Conservation (phyloP, 2,888 invertebrate species). For the Trisateles emortualis region DNA sequence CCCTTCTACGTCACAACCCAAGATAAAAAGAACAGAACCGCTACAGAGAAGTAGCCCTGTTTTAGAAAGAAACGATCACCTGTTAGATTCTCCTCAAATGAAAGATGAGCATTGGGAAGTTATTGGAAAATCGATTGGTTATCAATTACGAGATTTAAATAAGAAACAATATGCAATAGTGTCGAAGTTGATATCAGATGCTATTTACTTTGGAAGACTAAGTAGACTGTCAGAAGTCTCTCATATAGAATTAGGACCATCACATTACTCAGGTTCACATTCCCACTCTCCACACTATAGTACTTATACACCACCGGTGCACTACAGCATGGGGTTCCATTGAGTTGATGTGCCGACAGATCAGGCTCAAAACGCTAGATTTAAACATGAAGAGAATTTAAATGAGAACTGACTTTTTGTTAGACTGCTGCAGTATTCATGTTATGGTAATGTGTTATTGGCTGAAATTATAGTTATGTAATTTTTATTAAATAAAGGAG, state of each 20-base stretch:
- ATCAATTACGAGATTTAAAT: conserved; percentile 15
- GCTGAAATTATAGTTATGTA: too few species aligned
- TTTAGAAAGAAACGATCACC: neutral
- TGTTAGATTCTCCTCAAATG: neutral
- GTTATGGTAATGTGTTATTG: too few species aligned
- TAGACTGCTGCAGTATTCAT: too few species aligned
- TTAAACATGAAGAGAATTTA: conserved; percentile 1
- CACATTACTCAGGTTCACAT: neutral
- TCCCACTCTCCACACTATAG: neutral
- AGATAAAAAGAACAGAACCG: neutral
- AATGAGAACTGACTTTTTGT: neutral
- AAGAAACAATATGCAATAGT: conserved; percentile 16
- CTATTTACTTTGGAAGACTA: conserved; percentile 14
- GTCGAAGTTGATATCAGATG: conserved; percentile 14
- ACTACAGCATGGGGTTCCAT: conserved; percentile 1
- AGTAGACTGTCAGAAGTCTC: conserved; percentile 13
- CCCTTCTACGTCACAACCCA: conserved; percentile 6
- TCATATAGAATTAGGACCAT: conserved; percentile 2
- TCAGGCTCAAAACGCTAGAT: neutral
- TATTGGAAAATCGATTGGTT: conserved; percentile 19
- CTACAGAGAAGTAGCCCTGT: neutral
- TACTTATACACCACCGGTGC: neutral
- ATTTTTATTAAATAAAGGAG: too few species aligned
- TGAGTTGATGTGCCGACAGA: neutral
- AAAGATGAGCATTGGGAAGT: conserved; percentile 13